Conservation (phyloP, 2,797 vertebrate species). For the Microhierax caerulescens region DNA sequence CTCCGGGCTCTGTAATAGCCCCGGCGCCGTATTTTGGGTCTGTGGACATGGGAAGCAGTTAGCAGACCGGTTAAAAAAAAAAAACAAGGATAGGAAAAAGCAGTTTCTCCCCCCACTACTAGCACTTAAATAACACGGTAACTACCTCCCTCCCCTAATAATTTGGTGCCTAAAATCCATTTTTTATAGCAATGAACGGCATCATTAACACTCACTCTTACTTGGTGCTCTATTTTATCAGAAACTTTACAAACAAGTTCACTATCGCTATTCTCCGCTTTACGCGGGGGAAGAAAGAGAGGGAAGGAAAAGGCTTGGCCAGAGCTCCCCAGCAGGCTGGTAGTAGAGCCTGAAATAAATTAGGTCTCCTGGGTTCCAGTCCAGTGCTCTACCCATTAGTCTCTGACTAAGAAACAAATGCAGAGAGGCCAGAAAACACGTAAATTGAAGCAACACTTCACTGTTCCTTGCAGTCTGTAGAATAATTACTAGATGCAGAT, state of each 20-base stretch:
- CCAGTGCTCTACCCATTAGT: conserved; percentile 54
- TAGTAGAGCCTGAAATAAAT: conserved; percentile 38
- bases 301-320: background rate
- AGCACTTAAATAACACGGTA: accelerated
- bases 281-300: background rate
- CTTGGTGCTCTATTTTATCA: background rate
- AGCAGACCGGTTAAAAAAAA: background rate
- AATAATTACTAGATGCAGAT: conserved; percentile 49
- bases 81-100: background rate
- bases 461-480: background rate
- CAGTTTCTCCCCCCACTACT: background rate
- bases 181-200: background rate
- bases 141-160: background rate
- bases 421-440: conserved; percentile 1
- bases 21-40: background rate
- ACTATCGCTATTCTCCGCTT: background rate
- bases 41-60: background rate
- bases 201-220: background rate
- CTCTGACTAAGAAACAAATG: conserved; percentile 61
- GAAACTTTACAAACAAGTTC: conserved; percentile 26
- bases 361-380: conserved; percentile 58
- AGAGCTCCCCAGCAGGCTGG: conserved; percentile 31
- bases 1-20: background rate
- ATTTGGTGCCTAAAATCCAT: background rate
- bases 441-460: conserved; percentile 23